Conservation (phyloP, 1,140 invertebrate species). For the Vanessa atalanta region DNA sequence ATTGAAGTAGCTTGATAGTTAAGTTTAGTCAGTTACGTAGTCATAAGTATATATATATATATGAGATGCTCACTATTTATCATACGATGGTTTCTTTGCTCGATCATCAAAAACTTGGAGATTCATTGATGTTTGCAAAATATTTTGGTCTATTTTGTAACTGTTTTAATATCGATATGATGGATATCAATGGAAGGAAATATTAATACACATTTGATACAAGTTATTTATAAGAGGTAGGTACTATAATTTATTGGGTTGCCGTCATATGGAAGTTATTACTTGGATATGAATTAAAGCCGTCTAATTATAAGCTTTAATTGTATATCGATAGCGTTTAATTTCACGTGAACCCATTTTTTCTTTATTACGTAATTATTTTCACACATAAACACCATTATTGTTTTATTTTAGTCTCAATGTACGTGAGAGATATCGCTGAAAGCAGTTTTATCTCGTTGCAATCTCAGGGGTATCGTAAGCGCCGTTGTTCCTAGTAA, state of each 20-base stretch:
- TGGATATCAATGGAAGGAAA: no score
- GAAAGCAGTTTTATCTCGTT: constrained; percentile 13
- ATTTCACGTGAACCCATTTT: constrained; percentile 25
- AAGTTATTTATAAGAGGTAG: background rate
- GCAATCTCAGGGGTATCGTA: constrained; percentile 28
- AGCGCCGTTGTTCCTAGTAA: constrained; percentile 24
- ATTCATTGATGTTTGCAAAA: no score
- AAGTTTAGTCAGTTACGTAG: no score
- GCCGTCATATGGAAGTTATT: constrained; percentile 23
- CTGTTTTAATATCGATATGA: no score
- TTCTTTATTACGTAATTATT: constrained; percentile 42
- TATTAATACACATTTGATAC: background rate
- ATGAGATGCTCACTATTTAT: no score
- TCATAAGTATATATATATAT: no score
- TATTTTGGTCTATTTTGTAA: no score
- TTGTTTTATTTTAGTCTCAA: constrained; percentile 17
- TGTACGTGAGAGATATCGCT: constrained; percentile 11
- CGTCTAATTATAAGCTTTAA: constrained; percentile 21
- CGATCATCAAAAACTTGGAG: no score
- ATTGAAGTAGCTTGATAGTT: no score
- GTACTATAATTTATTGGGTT: constrained; percentile 4
- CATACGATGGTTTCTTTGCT: no score
- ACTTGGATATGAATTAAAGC: constrained; percentile 13
- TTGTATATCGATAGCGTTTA: constrained; percentile 26
- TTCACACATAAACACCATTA: constrained; percentile 36